These are phyloP conservation scores for Gisinianus flammeolus DNA, from an alignment of 2,888 invertebrate genomes.

Conservation along the genomic window DNA sequence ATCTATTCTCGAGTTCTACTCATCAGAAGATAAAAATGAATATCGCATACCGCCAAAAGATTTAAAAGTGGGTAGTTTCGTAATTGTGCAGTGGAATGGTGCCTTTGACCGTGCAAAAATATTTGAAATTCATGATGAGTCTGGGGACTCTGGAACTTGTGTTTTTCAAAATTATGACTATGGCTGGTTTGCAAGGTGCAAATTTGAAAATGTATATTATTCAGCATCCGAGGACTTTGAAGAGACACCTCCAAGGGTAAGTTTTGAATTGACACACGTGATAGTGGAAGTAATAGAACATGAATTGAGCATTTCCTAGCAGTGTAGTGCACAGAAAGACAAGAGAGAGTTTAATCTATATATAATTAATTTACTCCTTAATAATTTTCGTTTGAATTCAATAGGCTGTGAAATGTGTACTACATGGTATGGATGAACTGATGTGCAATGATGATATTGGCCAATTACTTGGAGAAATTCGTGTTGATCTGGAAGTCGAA, in stretches of 20 bases:
- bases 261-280: no score
- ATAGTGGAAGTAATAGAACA: no score
- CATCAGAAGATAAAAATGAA: not conserved
- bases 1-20: slow-evolving; percentile 9
- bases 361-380: not conserved
- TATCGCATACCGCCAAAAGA: not conserved
- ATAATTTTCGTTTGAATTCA: not conserved
- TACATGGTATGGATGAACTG: not conserved
- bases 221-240: not conserved
- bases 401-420: not conserved
- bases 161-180: not conserved
- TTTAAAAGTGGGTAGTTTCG: not conserved
- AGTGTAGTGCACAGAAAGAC: no score
- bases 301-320: no score
- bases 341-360: not conserved
- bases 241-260: not conserved
- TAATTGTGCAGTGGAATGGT: not conserved
- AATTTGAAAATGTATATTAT: not conserved
- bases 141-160: not conserved
- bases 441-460: not conserved
- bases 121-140: not conserved
- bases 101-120: slow-evolving; percentile 16
- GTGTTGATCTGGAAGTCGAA: not conserved
- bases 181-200: not conserved
- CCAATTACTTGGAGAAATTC: not conserved